Evolutionary conservation across 2,797 vertebrate species (phyloP), one percentile per base, ranked within the genome.

Genomic region (Ctenopoma multispine): DNA sequence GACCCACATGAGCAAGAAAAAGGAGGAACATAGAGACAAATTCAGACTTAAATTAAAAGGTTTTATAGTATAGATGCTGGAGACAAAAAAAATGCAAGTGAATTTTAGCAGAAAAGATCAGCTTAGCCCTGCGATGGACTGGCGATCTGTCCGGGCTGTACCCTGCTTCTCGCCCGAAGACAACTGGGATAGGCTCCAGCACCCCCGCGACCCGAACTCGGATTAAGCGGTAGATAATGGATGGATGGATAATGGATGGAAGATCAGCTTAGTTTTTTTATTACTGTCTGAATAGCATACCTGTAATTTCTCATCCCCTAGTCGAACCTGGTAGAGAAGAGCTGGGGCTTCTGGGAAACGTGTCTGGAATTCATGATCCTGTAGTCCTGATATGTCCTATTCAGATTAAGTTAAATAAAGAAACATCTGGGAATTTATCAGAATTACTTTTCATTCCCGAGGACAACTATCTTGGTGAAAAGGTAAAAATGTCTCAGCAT

Each of bases 271-370:
- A n/a, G n/a, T 0, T 47, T 41, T 63, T 27, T 44, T 5, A 46
- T 17, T 12, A 20, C 1, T 21, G 18, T 21, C 50, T 48, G 4
- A 53, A 41, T 1, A 1, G n/a, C 53, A 0, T 89, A 99, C 98
- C 96, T 99, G 96, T 60, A 99, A 91, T 68, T 99, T 99, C 84
- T 99, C 97, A 89, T 99, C 98, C 18, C 98, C 98, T 10, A 99
- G 83, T 63, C 97, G 95, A 77, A 99, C 90, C 86, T 99, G 97
- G 82, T 96, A 99, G 34, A 99, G 92, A 15, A 99, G 87, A 63
- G 97, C 95, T 15, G 96, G 96, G 55, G 96, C 94, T 78, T 99
- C 97, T 0, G 97, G 98, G 75, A 97, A 97, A 65, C 97, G 94
- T 60, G 97, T 96, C 86, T 98, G 97, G 87, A 99, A 99, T 87